These are phyloP conservation scores for Synergus gifuensis DNA, from an alignment of 2,888 invertebrate genomes.

Conservation along the genomic window DNA sequence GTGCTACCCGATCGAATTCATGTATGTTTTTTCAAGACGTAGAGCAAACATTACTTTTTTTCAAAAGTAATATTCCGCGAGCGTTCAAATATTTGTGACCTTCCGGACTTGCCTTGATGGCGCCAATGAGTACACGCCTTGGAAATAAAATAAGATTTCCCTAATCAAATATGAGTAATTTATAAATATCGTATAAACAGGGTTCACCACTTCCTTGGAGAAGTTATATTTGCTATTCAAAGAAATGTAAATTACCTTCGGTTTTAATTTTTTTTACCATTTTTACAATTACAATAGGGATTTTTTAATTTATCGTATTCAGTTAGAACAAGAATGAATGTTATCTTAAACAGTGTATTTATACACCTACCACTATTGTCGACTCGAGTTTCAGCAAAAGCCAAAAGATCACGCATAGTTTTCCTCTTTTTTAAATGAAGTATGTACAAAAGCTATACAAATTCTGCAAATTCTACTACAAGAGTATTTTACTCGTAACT, in stretches of 20 bases:
- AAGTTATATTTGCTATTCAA: too few relatives aligned
- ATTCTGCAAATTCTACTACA: background rate
- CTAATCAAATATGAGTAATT: background rate
- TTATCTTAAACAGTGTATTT: background rate
- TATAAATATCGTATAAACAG: background rate
- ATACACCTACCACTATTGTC: background rate
- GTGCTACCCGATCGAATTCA: constrained; percentile 9
- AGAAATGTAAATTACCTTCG: too few relatives aligned
- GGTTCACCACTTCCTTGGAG: too few relatives aligned
- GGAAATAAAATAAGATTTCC: background rate
- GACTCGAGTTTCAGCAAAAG: background rate
- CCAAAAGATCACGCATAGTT: background rate
- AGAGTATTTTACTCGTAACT: background rate
- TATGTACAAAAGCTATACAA: background rate
- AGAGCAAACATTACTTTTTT: constrained; percentile 13
- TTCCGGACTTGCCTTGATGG: background rate
- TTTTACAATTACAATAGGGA: background rate
- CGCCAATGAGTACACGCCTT: background rate
- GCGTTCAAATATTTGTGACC: constrained; percentile 9
- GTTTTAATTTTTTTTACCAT: background rate
- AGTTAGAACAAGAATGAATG: background rate
- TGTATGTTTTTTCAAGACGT: constrained; percentile 10
- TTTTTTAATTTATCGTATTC: background rate
- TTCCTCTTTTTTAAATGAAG: background rate
- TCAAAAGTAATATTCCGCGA: background rate